These are phyloP conservation scores for Camponotus floridanus DNA, from an alignment of 1,140 invertebrate genomes.

Conservation along the genomic window DNA sequence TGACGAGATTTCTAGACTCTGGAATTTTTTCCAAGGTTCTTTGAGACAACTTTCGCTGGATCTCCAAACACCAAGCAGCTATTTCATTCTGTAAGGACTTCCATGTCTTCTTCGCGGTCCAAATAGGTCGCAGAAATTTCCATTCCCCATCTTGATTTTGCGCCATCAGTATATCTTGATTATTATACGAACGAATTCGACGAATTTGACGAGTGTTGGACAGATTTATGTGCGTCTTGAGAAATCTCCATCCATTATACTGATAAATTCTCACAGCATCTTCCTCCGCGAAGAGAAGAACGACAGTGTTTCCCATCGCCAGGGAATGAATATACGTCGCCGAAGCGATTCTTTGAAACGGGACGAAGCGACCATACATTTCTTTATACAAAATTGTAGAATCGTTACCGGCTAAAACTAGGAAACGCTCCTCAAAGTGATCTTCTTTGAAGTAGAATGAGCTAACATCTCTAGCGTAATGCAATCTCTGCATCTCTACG, in stretches of 20 bases:
- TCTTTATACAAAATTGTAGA: constrained; percentile 82
- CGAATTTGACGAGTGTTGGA: constrained; percentile 30
- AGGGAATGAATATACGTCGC: constrained; percentile 49
- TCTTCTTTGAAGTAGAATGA: constrained; percentile 61
- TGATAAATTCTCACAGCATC: constrained; percentile 77
- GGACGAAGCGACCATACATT: constrained; percentile 79
- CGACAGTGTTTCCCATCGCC: constrained; percentile 39
- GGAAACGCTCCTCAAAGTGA: constrained; percentile 68
- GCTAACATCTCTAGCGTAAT: constrained; percentile 35
- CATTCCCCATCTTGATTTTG: constrained; percentile 50
- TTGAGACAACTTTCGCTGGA: constrained; percentile 40
- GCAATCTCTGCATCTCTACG: constrained; percentile 65
- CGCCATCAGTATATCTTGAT: constrained; percentile 37
- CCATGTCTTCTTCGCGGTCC: constrained; percentile 64
- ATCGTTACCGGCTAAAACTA: constrained; percentile 59
- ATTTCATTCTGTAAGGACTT: constrained; percentile 68
- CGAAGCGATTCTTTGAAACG: constrained; percentile 82
- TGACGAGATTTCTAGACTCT: constrained; percentile 54
- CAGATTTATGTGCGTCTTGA: constrained; percentile 65
- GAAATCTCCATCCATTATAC: constrained; percentile 85
- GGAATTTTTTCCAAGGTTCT: constrained; percentile 29
- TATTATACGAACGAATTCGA: neutral
- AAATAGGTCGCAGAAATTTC: constrained; percentile 64
- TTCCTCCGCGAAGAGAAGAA: constrained; percentile 63
- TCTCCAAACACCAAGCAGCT: constrained; percentile 71